Evolutionary conservation across 2,888 invertebrate genomes (phyloP).

Genomic region (Oegoconia quadripuncta): DNA sequence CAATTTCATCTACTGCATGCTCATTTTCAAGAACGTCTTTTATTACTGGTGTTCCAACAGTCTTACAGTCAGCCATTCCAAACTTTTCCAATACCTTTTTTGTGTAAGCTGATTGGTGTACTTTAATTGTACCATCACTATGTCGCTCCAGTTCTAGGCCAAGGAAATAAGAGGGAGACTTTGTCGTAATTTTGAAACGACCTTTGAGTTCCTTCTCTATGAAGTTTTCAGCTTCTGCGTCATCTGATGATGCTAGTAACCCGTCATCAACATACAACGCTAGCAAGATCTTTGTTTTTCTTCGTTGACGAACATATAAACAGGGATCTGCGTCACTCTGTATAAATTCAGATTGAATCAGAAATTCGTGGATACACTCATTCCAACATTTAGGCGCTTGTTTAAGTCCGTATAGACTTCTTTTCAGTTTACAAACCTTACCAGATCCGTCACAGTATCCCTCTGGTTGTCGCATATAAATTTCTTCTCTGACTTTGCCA

Average conservation of each 20-base stretch:
- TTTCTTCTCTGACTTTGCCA: slow-evolving; percentile 8
- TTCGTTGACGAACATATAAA: slow-evolving; percentile 8
- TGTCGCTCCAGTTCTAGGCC: slow-evolving; percentile 2
- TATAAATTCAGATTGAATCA: slow-evolving; percentile 7
- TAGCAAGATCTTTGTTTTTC: slow-evolving; percentile 6
- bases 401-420: slow-evolving; percentile 10
- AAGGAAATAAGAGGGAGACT: slow-evolving; percentile 2
- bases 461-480: slow-evolving; percentile 9
- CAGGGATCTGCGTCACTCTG: slow-evolving; percentile 13
- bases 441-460: slow-evolving; percentile 5
- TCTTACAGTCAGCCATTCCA: slow-evolving; percentile 5
- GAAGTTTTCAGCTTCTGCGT: not conserved
- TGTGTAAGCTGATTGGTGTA: slow-evolving; percentile 1
- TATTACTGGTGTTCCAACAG: not conserved
- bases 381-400: slow-evolving; percentile 18
- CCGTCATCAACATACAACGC: slow-evolving; percentile 17
- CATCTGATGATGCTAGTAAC: slow-evolving; percentile 5
- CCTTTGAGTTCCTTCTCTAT: not conserved
- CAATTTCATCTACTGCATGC: not conserved
- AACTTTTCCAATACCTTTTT: slow-evolving; percentile 1
- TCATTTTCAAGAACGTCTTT: too few relatives aligned
- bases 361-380: slow-evolving; percentile 7
- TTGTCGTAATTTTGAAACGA: slow-evolving; percentile 4
- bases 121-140: slow-evolving; percentile 2
- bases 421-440: slow-evolving; percentile 7